Percentiles rank a stretch among this genome's conserved stretches.
Conservation (phyloP, 1,140 invertebrate genomes). For the Tachypleus tridentatus region DNA sequence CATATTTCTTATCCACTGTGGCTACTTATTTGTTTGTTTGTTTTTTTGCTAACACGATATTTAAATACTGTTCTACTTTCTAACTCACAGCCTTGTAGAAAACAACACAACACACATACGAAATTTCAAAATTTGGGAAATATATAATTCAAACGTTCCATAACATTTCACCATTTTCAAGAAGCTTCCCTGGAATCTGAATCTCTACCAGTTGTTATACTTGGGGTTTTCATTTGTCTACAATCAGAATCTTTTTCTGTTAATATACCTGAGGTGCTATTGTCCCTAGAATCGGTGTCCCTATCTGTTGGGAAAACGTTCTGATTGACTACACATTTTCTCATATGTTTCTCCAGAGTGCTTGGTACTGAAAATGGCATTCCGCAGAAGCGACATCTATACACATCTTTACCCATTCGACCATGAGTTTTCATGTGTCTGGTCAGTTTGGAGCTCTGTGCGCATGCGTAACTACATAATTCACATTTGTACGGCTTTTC, state of each 20-base stretch:
- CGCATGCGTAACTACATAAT: conserved; percentile 97
- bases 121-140: too few species aligned
- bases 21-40: too few species aligned
- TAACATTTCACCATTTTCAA: too few species aligned
- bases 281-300: conserved; percentile 25
- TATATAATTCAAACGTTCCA: too few species aligned
- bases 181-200: too few species aligned
- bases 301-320: conserved; percentile 35
- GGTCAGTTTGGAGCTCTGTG: conserved; percentile 96
- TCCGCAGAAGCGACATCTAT: conserved; percentile 95
- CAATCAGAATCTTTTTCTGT: conserved; percentile 2
- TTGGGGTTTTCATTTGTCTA: too few species aligned
- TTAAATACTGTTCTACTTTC: too few species aligned
- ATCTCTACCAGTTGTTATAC: too few species aligned
- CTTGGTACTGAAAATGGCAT: conserved; percentile 99
- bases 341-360: conserved; percentile 99
- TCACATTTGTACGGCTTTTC: conserved; percentile 99
- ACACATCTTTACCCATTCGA: conserved; percentile 92
- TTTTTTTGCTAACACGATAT: too few species aligned
- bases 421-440: conserved; percentile 99
- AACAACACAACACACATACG: too few species aligned
- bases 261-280: conserved; percentile 10
- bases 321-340: conserved; percentile 97
- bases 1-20: too few species aligned
- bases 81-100: too few species aligned